phyloP scores from a whole-genome alignment of 1,140 invertebrate genomes.

The Drosophila carrolli region DNA sequence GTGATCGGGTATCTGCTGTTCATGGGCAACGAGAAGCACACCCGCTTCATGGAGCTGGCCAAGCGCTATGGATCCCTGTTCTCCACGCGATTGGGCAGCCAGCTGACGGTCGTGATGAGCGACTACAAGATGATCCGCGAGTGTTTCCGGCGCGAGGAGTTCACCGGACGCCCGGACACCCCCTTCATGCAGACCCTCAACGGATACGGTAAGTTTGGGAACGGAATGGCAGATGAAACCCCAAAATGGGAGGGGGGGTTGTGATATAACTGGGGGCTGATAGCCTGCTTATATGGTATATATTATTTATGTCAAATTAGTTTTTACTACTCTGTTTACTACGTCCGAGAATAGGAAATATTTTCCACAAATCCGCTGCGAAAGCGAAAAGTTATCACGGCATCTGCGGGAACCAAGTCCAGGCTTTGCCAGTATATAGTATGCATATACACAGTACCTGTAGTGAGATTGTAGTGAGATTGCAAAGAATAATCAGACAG shows the following conservation, averaged over 20 bases:
- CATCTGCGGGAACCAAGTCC: conserved; percentile 30
- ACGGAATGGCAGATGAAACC: too few species aligned
- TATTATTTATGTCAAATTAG: conserved; percentile 3
- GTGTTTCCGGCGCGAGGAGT: conserved; percentile 93
- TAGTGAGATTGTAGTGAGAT: neutral
- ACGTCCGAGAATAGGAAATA: neutral
- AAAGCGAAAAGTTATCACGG: conserved; percentile 36
- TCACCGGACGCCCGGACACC: conserved; percentile 93
- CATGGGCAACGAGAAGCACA: conserved; percentile 90
- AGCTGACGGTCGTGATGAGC: conserved; percentile 93
- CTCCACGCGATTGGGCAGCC: conserved; percentile 89
- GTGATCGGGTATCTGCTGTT: conserved; percentile 93
- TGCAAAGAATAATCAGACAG: neutral
- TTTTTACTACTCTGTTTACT: conserved; percentile 27
- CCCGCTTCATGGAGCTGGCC: conserved; percentile 90
- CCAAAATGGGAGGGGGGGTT: neutral
- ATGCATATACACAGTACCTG: neutral
- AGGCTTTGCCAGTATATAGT: neutral
- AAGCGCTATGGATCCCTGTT: conserved; percentile 92
- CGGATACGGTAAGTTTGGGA: conserved; percentile 91
- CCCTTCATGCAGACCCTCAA: conserved; percentile 94
- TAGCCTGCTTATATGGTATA: neutral
- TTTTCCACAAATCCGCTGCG: conserved; percentile 10
- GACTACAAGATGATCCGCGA: conserved; percentile 93
- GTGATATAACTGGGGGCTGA: neutral